Evolutionary conservation across 2,113 vertebrate species (phyloP).

Genomic region (Carassius gibelio): DNA sequence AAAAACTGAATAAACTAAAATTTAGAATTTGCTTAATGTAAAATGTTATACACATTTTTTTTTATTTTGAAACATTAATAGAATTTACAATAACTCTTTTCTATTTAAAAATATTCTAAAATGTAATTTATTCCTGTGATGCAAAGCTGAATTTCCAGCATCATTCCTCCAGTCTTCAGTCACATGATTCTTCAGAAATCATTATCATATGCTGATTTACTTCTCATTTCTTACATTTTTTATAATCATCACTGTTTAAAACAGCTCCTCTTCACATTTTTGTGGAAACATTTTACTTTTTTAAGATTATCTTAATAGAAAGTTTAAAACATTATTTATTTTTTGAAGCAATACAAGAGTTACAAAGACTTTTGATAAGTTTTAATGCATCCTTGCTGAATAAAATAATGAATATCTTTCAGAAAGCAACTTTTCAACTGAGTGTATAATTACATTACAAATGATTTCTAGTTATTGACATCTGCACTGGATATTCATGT

Average conservation of each 20-base stretch:
- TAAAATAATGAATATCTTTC: background rate
- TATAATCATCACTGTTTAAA: background rate
- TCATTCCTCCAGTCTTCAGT: background rate
- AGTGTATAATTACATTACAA: background rate
- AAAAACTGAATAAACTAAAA: background rate
- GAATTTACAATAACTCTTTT: background rate
- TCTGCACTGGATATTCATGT: background rate
- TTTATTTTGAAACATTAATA: background rate
- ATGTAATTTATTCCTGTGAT: background rate
- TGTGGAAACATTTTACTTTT: background rate
- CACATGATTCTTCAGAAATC: background rate
- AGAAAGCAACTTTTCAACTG: background rate
- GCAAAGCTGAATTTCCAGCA: background rate
- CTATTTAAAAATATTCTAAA: background rate
- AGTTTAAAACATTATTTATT: background rate
- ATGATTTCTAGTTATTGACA: background rate
- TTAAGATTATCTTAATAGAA: background rate
- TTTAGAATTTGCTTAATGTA: background rate
- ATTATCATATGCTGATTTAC: background rate
- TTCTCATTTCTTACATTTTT: background rate
- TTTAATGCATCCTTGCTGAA: background rate
- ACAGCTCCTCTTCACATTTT: background rate
- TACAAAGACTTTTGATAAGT: background rate
- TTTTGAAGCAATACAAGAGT: background rate
- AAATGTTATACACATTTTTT: no score